Evolutionary conservation across 2,888 invertebrate genomes (phyloP).

Genomic region (Eustalomyia histrio): DNA sequence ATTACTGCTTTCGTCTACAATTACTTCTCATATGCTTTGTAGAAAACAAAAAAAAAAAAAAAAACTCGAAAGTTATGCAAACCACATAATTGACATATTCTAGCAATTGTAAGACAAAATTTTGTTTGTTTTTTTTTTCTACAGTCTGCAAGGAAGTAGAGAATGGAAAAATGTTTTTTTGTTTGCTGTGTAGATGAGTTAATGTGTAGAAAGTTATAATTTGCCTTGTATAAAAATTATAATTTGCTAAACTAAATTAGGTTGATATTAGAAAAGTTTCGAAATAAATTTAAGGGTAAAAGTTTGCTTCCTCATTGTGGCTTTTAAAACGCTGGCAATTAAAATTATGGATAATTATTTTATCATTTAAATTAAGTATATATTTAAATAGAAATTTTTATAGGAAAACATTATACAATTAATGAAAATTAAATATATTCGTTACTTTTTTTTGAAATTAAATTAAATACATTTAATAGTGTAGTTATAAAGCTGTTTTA

Average conservation of each 20-base stretch:
- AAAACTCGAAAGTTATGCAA: slow-evolving; percentile 24
- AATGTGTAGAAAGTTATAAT: slow-evolving; percentile 59
- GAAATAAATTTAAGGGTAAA: neutral
- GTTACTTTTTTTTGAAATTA: too few relatives aligned
- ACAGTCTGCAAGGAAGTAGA: slow-evolving; percentile 12
- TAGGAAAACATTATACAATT: neutral
- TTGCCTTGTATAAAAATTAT: slow-evolving; percentile 48
- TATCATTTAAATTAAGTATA: neutral
- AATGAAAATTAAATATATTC: too few relatives aligned
- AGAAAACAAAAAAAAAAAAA: neutral
- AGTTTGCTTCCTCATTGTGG: slow-evolving; percentile 19
- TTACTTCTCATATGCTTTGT: neutral
- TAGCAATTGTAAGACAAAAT: slow-evolving; percentile 60
- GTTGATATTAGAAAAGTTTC: slow-evolving; percentile 59
- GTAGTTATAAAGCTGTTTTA: too few relatives aligned
- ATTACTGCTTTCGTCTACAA: neutral
- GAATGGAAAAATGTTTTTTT: slow-evolving; percentile 15
- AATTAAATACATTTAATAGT: too few relatives aligned
- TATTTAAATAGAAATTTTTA: neutral
- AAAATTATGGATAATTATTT: neutral
- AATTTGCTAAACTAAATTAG: slow-evolving; percentile 64
- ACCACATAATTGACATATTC: slow-evolving; percentile 61
- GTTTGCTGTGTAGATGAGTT: slow-evolving; percentile 36
- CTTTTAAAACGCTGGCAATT: neutral
- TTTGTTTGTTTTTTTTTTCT: slow-evolving; percentile 18